A percentile compares a stretch with the other conserved stretches of the same genome.
Conservation (phyloP, 2,888 invertebrate genomes). For the Polia nebulosa region DNA sequence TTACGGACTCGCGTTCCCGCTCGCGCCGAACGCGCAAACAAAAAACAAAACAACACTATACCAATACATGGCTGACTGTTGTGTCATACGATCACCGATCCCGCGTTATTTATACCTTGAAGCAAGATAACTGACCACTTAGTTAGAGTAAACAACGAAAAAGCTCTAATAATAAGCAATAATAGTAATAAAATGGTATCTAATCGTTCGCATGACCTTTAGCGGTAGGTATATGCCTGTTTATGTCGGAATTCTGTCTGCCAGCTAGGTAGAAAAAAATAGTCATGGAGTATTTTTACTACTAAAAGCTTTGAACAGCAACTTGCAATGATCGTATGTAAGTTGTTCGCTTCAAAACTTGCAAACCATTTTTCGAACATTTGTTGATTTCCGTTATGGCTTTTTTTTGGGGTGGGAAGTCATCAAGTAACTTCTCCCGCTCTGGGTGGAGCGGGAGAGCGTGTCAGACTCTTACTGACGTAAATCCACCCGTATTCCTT, state of each 20-base stretch:
- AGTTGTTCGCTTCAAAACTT: too few relatives aligned
- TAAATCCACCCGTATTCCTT: too few relatives aligned
- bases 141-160: conserved; percentile 34
- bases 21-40: conserved; percentile 32
- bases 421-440: too few relatives aligned
- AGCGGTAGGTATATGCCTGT: background rate
- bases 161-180: background rate
- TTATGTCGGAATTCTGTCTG: background rate
- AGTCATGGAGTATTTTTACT: too few relatives aligned
- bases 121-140: conserved; percentile 14
- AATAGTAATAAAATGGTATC: conserved; percentile 8
- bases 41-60: conserved; percentile 30
- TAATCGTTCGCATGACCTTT: conserved; percentile 6
- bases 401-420: too few relatives aligned
- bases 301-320: too few relatives aligned
- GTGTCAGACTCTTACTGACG: too few relatives aligned
- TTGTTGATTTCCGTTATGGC: too few relatives aligned
- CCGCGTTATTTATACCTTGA: conserved; percentile 45
- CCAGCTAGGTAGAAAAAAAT: too few relatives aligned
- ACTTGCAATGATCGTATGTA: too few relatives aligned
- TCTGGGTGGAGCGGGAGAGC: too few relatives aligned
- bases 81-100: background rate
- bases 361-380: too few relatives aligned
- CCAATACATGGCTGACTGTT: conserved; percentile 39
- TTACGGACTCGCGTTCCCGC: conserved; percentile 53